phyloP scores from a whole-genome alignment of 2,113 vertebrate genomes.

The Corythornis vintsioides region DNA sequence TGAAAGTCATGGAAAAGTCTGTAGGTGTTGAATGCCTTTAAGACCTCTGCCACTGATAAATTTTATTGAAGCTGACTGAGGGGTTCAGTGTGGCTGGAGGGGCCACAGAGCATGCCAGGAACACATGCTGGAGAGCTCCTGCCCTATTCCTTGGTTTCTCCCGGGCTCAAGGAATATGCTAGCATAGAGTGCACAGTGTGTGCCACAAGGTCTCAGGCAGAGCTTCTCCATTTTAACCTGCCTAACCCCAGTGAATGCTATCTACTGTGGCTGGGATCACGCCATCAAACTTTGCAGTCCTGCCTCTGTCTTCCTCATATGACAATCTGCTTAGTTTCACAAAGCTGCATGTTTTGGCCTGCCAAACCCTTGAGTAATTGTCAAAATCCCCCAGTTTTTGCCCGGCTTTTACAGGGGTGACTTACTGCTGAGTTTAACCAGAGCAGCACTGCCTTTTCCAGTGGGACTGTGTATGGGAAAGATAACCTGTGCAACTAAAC shows the following conservation, averaged over 20 bases:
- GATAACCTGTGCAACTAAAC: neutral
- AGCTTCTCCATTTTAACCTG: neutral
- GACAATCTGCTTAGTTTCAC: neutral
- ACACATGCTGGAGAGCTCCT: neutral
- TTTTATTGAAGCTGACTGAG: neutral
- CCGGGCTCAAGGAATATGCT: neutral
- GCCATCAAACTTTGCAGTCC: neutral
- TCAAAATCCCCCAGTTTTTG: neutral
- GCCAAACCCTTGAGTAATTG: neutral
- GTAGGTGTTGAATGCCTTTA: neutral
- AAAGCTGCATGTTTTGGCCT: neutral
- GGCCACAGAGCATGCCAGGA: neutral
- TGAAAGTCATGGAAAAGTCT: neutral
- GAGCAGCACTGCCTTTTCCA: neutral
- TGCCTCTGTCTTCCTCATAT: neutral
- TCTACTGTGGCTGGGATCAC: neutral
- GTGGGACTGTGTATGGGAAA: neutral
- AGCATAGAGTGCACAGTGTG: accelerated
- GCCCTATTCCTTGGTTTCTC: neutral
- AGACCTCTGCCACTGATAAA: neutral
- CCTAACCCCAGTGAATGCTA: neutral
- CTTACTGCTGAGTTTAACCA: neutral
- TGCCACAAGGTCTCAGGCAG: neutral
- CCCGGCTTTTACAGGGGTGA: neutral
- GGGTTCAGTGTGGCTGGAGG: neutral